phyloP scores from a whole-genome alignment of 2,797 vertebrate genomes.

The Tenualosa ilisha region DNA sequence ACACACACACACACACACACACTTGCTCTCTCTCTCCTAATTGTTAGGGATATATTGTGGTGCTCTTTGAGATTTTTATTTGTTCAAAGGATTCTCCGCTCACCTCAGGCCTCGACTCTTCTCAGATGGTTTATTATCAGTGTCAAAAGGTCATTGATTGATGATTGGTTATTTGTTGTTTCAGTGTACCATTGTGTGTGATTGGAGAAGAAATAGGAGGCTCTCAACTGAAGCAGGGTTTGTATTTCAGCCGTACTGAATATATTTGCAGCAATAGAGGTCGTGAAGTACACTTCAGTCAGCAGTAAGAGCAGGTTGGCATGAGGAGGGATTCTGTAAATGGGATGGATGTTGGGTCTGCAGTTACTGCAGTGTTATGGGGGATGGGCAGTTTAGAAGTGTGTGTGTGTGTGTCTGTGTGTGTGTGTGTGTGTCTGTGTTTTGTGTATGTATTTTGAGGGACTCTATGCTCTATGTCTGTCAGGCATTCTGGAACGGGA shows the following conservation, averaged over 20 bases:
- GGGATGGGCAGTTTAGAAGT: not conserved
- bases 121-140: not conserved
- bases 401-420: not conserved
- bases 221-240: not conserved
- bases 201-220: not conserved
- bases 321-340: not conserved
- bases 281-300: not conserved
- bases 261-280: not conserved
- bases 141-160: slow-evolving; percentile 17
- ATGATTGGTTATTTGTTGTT: not conserved
- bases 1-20: no score
- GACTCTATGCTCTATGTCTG: not conserved
- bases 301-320: slow-evolving; percentile 1
- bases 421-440: not conserved
- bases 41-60: not conserved
- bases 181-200: not conserved
- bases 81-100: not conserved
- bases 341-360: not conserved
- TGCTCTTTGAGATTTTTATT: not conserved
- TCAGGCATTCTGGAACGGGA: not conserved
- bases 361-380: not conserved
- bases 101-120: not conserved
- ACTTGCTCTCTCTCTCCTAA: not conserved
- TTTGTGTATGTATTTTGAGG: not conserved
- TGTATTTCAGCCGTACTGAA: not conserved